Evolutionary conservation across 1,140 invertebrate genomes (phyloP), one percentile per base, ranked within the genome.

Genomic region (Scaptomyza hsui): DNA sequence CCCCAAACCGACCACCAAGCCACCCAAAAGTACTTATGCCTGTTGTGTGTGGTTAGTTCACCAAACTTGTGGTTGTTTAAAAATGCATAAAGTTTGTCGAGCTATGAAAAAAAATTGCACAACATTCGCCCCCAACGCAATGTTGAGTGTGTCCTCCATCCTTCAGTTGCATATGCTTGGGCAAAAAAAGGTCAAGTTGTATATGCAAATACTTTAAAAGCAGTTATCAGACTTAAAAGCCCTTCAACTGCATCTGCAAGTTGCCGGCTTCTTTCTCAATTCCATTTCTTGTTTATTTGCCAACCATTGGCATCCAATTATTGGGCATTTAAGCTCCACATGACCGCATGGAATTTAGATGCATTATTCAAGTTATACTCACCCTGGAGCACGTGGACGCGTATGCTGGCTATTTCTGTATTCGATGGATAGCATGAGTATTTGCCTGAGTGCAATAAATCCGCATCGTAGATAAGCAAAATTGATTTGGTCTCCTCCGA

Each of bases 341-440:
- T 39, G 26, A 19, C 19, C 12, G 37, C 37, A 39, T n/a, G 16
- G 21, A 45, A 26, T 51, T n/a, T n/a, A n/a, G n/a, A n/a, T n/a
- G n/a, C n/a, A n/a, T n/a, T n/a, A n/a, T n/a, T 48, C 19, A 29
- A 9, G n/a, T 32, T 49, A 2, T 39, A 90, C 89, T 90, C 59
- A 92, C 91, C 91, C 71, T 92, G 91, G 26, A 92, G 78, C 1
- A 92, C 93, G 51, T 94, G 93, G 24, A 94, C 93, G 53, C 92
- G 92, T 70, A 94, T 92, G 70, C 92, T 92, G 68, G 93, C 92
- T 51, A 93, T 92, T 55, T 93, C 92, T 18, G 93, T 93, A 64
- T 93, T 93, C 47, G 91, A 91, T 70, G 93, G 92, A 71, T 92
- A 90, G 72, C 92, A 93, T 4, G 91, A 92, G 82, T 93, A 93